Percentiles rank a stretch among this genome's conserved stretches.
These are phyloP conservation scores for Podabrus alpinus DNA, from an alignment of 2,888 invertebrate genomes.

Conservation along the genomic window DNA sequence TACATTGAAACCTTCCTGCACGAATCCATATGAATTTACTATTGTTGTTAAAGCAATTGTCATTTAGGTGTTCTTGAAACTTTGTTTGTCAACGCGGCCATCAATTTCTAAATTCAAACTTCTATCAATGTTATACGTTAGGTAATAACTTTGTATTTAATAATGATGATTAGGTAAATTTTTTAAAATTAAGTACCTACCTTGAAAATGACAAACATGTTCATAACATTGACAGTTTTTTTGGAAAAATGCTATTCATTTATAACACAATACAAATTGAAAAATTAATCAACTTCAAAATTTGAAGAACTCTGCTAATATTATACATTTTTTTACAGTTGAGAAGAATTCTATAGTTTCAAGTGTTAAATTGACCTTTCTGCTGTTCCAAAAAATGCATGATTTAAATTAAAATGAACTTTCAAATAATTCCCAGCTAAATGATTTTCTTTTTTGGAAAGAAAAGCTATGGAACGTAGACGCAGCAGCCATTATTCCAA, in stretches of 20 bases:
- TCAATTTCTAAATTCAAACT: conserved; percentile 19
- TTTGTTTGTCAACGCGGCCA: conserved; percentile 25
- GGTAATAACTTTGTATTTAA: background rate
- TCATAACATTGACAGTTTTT: background rate
- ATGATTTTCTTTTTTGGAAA: too few relatives aligned
- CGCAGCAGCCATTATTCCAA: too few relatives aligned
- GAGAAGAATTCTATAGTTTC: too few relatives aligned
- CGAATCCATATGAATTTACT: conserved; percentile 21
- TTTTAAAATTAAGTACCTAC: background rate
- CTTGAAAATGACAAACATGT: background rate
- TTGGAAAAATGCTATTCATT: background rate
- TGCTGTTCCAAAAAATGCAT: too few relatives aligned
- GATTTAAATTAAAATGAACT: too few relatives aligned
- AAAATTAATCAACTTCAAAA: background rate
- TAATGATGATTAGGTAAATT: background rate
- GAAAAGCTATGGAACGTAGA: too few relatives aligned
- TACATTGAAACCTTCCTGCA: conserved; percentile 26
- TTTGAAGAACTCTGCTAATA: background rate
- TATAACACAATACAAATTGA: background rate
- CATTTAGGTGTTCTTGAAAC: conserved; percentile 26
- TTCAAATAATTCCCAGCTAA: too few relatives aligned
- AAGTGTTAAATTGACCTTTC: too few relatives aligned
- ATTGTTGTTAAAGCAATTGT: conserved; percentile 25
- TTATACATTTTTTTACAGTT: too few relatives aligned
- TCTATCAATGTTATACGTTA: conserved; percentile 8